phyloP scores from a whole-genome alignment of 1,140 invertebrate genomes.

The Chlorops oryzae region DNA sequence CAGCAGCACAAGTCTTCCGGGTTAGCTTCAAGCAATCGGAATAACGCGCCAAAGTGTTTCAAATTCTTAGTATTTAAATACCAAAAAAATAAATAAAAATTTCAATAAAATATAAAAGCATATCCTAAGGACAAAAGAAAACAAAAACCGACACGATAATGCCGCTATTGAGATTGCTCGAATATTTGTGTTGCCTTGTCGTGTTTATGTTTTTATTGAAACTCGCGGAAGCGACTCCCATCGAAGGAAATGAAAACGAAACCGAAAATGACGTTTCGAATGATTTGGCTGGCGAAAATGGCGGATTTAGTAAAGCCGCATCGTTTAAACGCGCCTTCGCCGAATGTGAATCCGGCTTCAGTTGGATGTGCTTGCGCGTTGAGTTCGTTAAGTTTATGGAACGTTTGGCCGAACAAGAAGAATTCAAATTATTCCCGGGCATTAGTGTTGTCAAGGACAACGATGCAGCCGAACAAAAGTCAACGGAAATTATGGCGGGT shows the following conservation, averaged over 20 bases:
- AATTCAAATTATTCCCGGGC: constrained; percentile 57
- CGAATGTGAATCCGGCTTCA: constrained; percentile 65
- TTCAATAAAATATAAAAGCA: not conserved
- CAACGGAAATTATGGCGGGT: constrained; percentile 59
- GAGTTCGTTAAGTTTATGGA: constrained; percentile 73
- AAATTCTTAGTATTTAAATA: no score
- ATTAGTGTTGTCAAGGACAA: constrained; percentile 65
- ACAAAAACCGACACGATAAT: no score
- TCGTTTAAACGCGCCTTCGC: constrained; percentile 16
- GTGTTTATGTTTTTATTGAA: constrained; percentile 36
- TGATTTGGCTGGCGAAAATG: not conserved
- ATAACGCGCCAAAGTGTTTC: no score
- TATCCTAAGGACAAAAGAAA: not conserved
- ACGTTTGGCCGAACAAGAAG: constrained; percentile 54
- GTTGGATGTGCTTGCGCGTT: constrained; percentile 69
- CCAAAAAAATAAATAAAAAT: no score
- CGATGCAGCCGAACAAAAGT: constrained; percentile 53
- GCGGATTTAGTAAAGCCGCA: constrained; percentile 1
- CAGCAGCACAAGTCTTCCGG: no score
- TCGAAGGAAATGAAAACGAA: constrained; percentile 21
- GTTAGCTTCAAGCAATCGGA: no score
- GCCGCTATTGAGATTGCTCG: constrained; percentile 34
- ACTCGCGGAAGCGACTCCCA: constrained; percentile 27
- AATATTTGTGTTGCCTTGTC: constrained; percentile 35
- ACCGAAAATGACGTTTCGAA: not conserved